A percentile compares a stretch with the other conserved stretches of the same genome.
phyloP scores from a whole-genome alignment of 2,888 invertebrate species.

The Drosophila diplacantha region DNA sequence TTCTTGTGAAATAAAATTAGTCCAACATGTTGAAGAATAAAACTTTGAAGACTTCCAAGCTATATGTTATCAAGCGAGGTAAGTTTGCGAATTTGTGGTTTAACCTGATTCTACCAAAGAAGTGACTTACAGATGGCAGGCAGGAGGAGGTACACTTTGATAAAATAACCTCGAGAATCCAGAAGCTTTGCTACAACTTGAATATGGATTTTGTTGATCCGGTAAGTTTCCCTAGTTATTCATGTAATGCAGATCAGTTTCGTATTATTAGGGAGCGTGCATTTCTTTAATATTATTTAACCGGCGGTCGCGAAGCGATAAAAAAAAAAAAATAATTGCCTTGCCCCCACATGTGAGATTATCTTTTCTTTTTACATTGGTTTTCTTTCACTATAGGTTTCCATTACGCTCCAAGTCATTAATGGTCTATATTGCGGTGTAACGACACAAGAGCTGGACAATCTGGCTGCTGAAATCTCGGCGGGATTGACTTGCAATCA shows the following conservation, averaged over 20 bases:
- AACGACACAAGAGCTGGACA: conserved; percentile 97
- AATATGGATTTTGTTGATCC: conserved; percentile 98
- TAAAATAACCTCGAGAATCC: conserved; percentile 97
- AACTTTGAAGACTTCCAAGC: conserved; percentile 26
- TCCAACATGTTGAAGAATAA: conserved; percentile 23
- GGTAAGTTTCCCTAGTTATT: conserved; percentile 80
- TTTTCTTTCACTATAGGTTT: background rate
- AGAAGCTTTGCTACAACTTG: conserved; percentile 95
- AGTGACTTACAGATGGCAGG: conserved; percentile 84
- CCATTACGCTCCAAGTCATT: conserved; percentile 94
- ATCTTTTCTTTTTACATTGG: background rate
- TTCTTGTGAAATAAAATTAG: conserved; percentile 22
- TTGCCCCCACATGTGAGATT: background rate
- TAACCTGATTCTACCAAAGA: background rate
- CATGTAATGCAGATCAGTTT: background rate
- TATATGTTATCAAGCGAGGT: conserved; percentile 37
- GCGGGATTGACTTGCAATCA: conserved; percentile 98
- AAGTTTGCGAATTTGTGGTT: background rate
- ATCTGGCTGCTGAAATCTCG: conserved; percentile 98
- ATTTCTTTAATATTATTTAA: background rate
- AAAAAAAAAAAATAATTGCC: background rate
- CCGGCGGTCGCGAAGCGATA: background rate
- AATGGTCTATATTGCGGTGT: conserved; percentile 97
- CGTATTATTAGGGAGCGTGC: background rate
- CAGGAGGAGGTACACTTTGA: conserved; percentile 96